Conservation (phyloP, 2,797 vertebrate genomes). For the Centropyge bicolor region DNA sequence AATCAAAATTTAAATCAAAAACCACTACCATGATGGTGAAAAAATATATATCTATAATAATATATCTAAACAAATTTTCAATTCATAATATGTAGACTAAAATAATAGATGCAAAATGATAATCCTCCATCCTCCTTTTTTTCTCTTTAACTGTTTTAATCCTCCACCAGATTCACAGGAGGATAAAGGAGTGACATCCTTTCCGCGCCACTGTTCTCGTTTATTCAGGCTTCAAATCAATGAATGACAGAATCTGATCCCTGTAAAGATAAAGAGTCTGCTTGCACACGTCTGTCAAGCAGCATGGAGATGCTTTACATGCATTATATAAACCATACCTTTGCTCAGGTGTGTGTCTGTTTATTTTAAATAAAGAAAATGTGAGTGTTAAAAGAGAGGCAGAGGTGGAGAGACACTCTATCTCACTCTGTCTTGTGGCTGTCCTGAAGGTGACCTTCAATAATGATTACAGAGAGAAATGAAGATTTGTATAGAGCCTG, state of each 20-base stretch:
- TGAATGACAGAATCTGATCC: constrained; percentile 25
- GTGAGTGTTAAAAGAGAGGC: too few species aligned
- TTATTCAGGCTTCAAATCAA: constrained; percentile 14
- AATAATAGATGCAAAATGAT: neutral
- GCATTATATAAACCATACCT: constrained; percentile 17
- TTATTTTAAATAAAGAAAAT: neutral
- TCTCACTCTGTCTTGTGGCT: fast-evolving
- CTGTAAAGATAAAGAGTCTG: constrained; percentile 32
- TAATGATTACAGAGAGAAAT: neutral
- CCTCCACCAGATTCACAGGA: neutral
- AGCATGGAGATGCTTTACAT: constrained; percentile 2
- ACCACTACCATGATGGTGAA: too few species aligned
- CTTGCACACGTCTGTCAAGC: constrained; percentile 27
- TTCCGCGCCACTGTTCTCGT: neutral
- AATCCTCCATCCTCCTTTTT: neutral
- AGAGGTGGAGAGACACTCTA: neutral
- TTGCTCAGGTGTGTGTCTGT: constrained; percentile 19
- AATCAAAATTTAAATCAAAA: too few species aligned
- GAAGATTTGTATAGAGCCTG: neutral
- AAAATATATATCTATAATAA: too few species aligned
- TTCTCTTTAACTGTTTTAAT: neutral
- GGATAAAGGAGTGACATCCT: neutral
- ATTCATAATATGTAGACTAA: too few species aligned
- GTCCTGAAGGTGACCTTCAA: neutral
- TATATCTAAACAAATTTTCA: too few species aligned